phyloP scores from a whole-genome alignment of 2,888 invertebrate genomes.

The Aelia acuminata region DNA sequence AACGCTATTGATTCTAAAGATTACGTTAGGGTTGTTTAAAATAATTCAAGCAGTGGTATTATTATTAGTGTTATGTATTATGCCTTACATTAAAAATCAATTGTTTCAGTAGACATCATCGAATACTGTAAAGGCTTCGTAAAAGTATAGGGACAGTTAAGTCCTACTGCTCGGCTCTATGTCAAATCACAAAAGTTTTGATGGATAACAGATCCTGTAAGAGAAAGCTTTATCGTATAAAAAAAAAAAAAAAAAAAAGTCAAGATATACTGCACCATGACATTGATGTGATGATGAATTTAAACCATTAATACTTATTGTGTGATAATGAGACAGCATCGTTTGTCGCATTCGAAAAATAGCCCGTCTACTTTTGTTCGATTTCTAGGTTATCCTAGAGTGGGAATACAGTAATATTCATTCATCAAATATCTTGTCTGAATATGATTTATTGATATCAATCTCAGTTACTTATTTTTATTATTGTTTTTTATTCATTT shows the following conservation, averaged over 20 bases:
- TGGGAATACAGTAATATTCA: neutral
- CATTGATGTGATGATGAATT: neutral
- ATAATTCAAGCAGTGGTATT: too few species aligned
- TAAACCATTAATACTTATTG: neutral
- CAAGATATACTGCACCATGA: neutral
- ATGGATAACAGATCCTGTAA: neutral
- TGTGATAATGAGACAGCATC: conserved; percentile 16
- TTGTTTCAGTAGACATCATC: too few species aligned
- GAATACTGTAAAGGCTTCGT: too few species aligned
- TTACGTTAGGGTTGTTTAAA: too few species aligned
- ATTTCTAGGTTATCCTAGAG: neutral
- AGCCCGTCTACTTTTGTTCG: neutral
- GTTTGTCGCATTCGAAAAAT: neutral
- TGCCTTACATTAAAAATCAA: too few species aligned
- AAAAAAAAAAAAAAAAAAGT: neutral
- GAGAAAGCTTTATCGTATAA: neutral
- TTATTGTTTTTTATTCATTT: too few species aligned
- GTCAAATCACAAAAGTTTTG: neutral
- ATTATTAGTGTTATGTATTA: too few species aligned
- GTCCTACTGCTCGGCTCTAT: too few species aligned
- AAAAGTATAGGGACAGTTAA: too few species aligned
- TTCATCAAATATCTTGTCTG: neutral
- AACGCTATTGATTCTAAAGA: too few species aligned
- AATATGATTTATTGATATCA: neutral
- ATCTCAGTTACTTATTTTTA: too few species aligned